Base-by-base conservation (phyloP, 2,888 invertebrate species). In the Tetrapedia diversipes region DNA sequence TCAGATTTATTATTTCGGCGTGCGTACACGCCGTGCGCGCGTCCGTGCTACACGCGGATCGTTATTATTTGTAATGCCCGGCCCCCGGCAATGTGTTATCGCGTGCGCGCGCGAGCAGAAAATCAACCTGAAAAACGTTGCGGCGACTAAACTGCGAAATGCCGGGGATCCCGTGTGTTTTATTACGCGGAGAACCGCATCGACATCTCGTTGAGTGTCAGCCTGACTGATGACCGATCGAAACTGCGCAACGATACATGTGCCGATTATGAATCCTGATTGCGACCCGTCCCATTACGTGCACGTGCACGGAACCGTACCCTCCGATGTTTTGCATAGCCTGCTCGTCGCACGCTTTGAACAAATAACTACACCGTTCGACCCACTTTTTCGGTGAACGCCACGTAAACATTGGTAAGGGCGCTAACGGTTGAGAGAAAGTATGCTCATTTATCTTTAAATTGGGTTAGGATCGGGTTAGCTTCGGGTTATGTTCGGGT, bases 181-280 rank as follows among this genome's bases (percentile, higher is more conserved):
- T 82, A 82, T 82, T 73, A 78, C 75, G 78, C 80, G 67, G 82
- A 73, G 76, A 71, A 80, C 78, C 80, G 80, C 82, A 78, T 76
- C 82, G 82, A 82, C 82, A 74, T 82, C 79, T 79, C 79, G 74
- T 78, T 73, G 69, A 54, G 69, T 74, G 79, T 77, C 79, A 77
- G 54, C 22, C 72, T 79, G 79, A 79, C 74, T 71, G 79, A 79
- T 79, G 79, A 69, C 67, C 68, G 65, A 79, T 79, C 79, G 77
- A 78, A 79, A 74, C 68, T 66, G 68, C 73, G 73, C 68, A 72
- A 77, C 79, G 77, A 79, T 77, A 79, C 79, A 75, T 54, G 54
- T 43, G 77, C 60, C 77, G 77, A 79, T 79, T 79, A 79, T 66
- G 77, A 79, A 65, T 64, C 67, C 56, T 59, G 77, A 77, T 78